Evolutionary conservation across 2,113 vertebrate genomes (phyloP).

Genomic region (Murina feae): DNA sequence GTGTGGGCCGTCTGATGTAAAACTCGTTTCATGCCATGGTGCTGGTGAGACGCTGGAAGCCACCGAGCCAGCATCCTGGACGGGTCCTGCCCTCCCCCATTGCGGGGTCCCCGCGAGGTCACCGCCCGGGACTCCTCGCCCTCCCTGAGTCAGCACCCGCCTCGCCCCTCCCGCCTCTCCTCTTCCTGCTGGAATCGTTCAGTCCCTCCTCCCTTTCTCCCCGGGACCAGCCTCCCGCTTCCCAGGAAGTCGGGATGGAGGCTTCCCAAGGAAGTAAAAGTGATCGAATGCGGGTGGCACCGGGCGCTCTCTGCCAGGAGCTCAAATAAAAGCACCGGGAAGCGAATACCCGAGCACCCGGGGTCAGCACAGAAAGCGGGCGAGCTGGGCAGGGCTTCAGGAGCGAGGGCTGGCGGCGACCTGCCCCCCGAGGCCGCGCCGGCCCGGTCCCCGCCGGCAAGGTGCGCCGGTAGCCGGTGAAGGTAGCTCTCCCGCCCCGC

Average conservation of each 20-base stretch:
- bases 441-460: neutral
- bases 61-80: neutral
- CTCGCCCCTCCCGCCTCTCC: neutral
- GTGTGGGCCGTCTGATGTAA: neutral
- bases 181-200: neutral
- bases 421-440: neutral
- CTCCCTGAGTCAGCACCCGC: constrained; percentile 34
- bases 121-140: neutral
- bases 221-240: neutral
- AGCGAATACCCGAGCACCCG: neutral
- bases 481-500: neutral
- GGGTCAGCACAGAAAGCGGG: constrained; percentile 27
- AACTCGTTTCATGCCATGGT: neutral
- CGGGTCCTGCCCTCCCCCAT: neutral
- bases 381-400: neutral
- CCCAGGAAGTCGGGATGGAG: neutral
- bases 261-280: accelerated
- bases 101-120: neutral
- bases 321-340: neutral
- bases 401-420: neutral
- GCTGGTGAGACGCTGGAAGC: neutral
- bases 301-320: neutral
- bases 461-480: neutral
- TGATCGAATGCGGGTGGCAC: accelerated
- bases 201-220: constrained; percentile 22